These are phyloP conservation scores for Alligator mississippiensis DNA, from an alignment of 2,113 vertebrate species.

Conservation along the genomic window DNA sequence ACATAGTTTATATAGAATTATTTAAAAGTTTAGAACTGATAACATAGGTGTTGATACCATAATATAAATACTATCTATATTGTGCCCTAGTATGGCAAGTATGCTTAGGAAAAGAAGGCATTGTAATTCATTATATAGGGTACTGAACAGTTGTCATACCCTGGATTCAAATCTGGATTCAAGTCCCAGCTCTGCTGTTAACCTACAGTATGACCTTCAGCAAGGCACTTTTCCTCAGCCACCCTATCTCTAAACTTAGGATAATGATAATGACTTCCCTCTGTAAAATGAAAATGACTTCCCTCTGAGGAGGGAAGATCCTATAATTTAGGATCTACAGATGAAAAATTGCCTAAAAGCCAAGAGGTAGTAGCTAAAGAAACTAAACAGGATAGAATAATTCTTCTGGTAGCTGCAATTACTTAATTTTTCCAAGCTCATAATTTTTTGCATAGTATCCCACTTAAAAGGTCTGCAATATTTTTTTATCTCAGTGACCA, in stretches of 20 bases:
- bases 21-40: accelerated
- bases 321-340: accelerated
- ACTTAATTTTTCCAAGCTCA: accelerated
- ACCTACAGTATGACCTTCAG: accelerated
- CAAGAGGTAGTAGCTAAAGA: not conserved
- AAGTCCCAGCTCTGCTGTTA: not conserved
- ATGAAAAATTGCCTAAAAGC: accelerated
- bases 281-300: accelerated
- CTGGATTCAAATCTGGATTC: not conserved
- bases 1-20: accelerated
- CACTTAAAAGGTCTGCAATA: accelerated
- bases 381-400: accelerated
- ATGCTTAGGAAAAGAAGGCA: accelerated
- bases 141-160: not conserved
- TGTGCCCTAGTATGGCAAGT: accelerated
- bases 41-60: too few relatives aligned
- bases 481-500: accelerated
- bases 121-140: not conserved
- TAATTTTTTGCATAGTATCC: accelerated
- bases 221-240: accelerated
- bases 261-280: accelerated
- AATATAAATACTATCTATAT: accelerated
- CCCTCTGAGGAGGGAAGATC: not conserved
- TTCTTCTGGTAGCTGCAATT: accelerated
- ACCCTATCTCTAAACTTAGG: accelerated